These are phyloP conservation scores for Mus caroli DNA, from an alignment of 2,797 vertebrate species.

Conservation along the genomic window DNA sequence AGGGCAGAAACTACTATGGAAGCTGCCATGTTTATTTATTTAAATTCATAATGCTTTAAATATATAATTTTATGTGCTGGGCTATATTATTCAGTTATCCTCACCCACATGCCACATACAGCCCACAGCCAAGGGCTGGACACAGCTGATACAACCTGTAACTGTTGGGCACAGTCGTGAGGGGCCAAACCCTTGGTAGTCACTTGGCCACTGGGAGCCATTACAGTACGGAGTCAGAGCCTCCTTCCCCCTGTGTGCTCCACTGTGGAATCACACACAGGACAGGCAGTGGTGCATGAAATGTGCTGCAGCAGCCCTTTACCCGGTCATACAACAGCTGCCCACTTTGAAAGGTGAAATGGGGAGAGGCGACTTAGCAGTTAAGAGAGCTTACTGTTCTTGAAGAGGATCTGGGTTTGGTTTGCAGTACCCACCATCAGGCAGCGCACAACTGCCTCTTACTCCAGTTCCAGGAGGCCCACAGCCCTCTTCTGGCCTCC, in stretches of 20 bases:
- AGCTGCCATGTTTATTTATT: not conserved
- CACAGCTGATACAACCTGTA: not conserved
- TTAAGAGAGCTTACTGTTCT: not conserved
- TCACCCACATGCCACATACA: not conserved
- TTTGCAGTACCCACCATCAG: not conserved
- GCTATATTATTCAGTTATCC: not conserved
- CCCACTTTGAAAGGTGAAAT: not conserved
- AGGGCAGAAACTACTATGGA: not conserved
- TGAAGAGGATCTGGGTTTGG: not conserved
- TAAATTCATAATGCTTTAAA: not conserved
- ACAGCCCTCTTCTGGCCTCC: not conserved
- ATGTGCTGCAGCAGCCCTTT: not conserved
- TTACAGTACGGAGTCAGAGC: not conserved
- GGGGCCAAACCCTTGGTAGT: not conserved
- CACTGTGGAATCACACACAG: not conserved
- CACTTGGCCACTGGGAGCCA: not conserved
- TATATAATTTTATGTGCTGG: not conserved
- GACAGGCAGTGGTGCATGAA: not conserved
- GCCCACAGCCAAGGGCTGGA: not conserved
- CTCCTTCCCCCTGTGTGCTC: not conserved
- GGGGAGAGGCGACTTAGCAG: not conserved
- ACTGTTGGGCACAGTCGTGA: not conserved
- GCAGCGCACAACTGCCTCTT: not conserved
- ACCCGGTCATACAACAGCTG: not conserved
- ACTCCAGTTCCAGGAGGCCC: not conserved